These are phyloP conservation scores for Daktulosphaira vitifoliae DNA, from an alignment of 1,140 invertebrate genomes.

Conservation along the genomic window DNA sequence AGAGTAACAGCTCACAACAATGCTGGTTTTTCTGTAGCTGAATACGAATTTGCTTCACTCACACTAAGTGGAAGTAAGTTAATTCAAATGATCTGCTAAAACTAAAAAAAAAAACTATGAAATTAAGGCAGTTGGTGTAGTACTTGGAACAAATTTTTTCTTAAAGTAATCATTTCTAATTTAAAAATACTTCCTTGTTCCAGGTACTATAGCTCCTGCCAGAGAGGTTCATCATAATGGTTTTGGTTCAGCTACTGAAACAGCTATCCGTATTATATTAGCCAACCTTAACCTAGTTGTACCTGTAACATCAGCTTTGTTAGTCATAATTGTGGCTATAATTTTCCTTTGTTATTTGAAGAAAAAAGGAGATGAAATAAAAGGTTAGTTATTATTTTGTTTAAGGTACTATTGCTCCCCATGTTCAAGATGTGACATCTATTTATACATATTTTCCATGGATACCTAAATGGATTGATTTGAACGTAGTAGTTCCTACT, in stretches of 20 bases:
- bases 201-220: slow-evolving; percentile 88
- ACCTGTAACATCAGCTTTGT: slow-evolving; percentile 80
- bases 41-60: slow-evolving; percentile 90
- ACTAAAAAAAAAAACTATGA: too few species aligned
- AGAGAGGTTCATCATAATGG: slow-evolving; percentile 61
- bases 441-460: slow-evolving; percentile 60
- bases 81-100: too few species aligned
- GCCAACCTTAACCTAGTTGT: slow-evolving; percentile 87
- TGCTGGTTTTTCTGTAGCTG: slow-evolving; percentile 85
- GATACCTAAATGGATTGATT: slow-evolving; percentile 75
- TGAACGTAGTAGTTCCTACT: slow-evolving; percentile 75
- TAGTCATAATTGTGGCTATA: slow-evolving; percentile 84
- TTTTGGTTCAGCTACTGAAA: slow-evolving; percentile 51
- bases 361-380: slow-evolving; percentile 67
- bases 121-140: not conserved
- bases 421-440: slow-evolving; percentile 54
- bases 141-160: slow-evolving; percentile 23
- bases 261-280: slow-evolving; percentile 71
- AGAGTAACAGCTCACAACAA: slow-evolving; percentile 91
- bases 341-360: slow-evolving; percentile 81
- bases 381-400: slow-evolving; percentile 57
- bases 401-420: slow-evolving; percentile 69
- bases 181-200: slow-evolving; percentile 49
- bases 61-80: slow-evolving; percentile 83
- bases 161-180: not conserved